Conservation (phyloP, 2,113 vertebrate genomes). For the Taxidea taxus region DNA sequence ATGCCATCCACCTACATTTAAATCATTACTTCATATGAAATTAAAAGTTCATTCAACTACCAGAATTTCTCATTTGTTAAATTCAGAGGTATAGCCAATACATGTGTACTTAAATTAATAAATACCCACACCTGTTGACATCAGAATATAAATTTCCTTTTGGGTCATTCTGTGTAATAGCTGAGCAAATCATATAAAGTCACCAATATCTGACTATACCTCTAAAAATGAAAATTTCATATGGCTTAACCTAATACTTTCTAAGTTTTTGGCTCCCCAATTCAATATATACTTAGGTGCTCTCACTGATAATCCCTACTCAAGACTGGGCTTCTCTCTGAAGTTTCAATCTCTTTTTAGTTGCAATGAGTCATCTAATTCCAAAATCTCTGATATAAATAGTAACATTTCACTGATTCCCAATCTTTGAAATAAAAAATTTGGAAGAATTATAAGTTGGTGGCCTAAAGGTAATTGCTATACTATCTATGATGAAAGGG, state of each 20-base stretch:
- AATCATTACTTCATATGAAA: slow-evolving; percentile 23
- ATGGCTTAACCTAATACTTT: background rate
- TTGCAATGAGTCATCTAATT: slow-evolving; percentile 15
- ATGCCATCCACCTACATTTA: background rate
- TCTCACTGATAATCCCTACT: background rate
- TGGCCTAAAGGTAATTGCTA: background rate
- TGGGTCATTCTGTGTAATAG: background rate
- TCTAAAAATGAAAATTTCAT: slow-evolving; percentile 29
- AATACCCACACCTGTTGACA: background rate
- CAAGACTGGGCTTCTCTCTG: background rate
- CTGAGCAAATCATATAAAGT: background rate
- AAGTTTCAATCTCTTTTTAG: background rate
- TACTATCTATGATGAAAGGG: background rate
- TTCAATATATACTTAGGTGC: background rate
- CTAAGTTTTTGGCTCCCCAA: background rate
- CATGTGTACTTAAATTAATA: background rate
- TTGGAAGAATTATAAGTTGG: background rate
- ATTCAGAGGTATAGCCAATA: background rate
- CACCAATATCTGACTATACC: background rate
- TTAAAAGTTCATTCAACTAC: slow-evolving; percentile 30
- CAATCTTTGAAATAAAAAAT: slow-evolving; percentile 40
- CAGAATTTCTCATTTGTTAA: slow-evolving; percentile 39
- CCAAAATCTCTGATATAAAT: background rate
- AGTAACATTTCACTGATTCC: background rate
- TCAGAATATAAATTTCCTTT: background rate